Base-by-base conservation (phyloP, 64 coral and sea anemone genomes). In the Platygyra sinensis region DNA sequence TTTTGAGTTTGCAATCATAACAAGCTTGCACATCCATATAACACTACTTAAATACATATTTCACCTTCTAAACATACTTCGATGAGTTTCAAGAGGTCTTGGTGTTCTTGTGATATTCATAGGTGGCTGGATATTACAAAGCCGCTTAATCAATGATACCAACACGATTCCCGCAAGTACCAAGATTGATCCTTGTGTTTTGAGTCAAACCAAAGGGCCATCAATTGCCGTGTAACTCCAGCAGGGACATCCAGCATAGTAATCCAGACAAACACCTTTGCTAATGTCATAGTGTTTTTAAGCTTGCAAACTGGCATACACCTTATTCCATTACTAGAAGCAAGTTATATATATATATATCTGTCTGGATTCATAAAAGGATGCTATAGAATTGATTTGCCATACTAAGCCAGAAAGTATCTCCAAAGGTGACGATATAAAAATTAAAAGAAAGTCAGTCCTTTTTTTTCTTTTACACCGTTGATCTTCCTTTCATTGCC, bases 61-160 rank as follows among this genome's bases (percentile, higher is more conserved):
- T 60, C 72, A 24, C 73, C 89, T 79, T 90, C 82, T n/a, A n/a
- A 63, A 78, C 81, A 60, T 90, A 82, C 61, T 90, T 90, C 0
- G 17, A 51, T 90, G 88, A 39, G 61, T 0, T 42, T 62, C 62
- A 33, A 90, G 30, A 32, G 77, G 55, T 25, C 77, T 52, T 72
- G 88, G 88, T 24, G 65, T 13, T 60, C 88, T 90, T 12, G 63
- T 81, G 30, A 90, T 90, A 24, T 79, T 74, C 13, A 49, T 25
- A 19, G 89, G 46, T 60, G 89, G 89, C 55, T 52, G 67, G 71
- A 80, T 80, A 20, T 51, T 62, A 27, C 39, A 42, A 7, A 81
- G 78, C 10, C 88, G 60, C 63, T 90, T 15, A 90, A 80, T n/a
- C 75, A 69, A 80, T 75, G 31, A 75, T 8, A 80, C 51, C 46